Percentiles rank a stretch among this genome's conserved stretches.
phyloP scores from a whole-genome alignment of 2,113 vertebrate genomes.

The Vombatus ursinus region DNA sequence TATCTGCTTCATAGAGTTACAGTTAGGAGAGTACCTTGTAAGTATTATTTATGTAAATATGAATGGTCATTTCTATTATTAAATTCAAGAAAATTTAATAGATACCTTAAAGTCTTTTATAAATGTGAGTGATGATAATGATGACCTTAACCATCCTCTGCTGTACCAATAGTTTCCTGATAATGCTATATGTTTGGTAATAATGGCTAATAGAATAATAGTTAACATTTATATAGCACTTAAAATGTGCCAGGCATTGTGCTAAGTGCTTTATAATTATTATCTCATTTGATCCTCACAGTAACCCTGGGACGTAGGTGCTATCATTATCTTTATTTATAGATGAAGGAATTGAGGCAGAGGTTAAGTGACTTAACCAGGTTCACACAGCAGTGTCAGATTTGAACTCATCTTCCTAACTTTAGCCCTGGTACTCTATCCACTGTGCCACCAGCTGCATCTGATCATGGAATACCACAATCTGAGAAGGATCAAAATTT shows the following conservation, averaged over 20 bases:
- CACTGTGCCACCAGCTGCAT: neutral
- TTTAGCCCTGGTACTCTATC: neutral
- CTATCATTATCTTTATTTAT: no score
- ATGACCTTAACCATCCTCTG: neutral
- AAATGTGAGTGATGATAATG: neutral
- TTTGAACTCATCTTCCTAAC: neutral
- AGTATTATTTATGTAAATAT: neutral
- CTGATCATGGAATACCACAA: neutral
- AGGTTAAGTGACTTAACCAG: neutral
- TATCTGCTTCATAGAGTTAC: neutral
- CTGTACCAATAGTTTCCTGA: neutral
- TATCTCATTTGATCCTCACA: no score
- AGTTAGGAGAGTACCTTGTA: neutral
- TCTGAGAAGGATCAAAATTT: no score
- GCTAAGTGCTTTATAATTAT: no score
- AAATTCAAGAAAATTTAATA: neutral
- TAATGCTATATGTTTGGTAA: neutral
- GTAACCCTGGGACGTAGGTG: no score
- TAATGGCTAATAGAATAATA: no score
- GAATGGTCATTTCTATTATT: neutral
- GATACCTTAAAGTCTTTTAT: neutral
- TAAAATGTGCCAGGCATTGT: no score
- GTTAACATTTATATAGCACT: no score
- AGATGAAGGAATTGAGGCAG: no score
- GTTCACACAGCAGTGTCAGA: neutral